Percentiles rank a stretch among this genome's conserved stretches.
Conservation (phyloP, 2,888 invertebrate genomes). For the Amphipyra berbera region DNA sequence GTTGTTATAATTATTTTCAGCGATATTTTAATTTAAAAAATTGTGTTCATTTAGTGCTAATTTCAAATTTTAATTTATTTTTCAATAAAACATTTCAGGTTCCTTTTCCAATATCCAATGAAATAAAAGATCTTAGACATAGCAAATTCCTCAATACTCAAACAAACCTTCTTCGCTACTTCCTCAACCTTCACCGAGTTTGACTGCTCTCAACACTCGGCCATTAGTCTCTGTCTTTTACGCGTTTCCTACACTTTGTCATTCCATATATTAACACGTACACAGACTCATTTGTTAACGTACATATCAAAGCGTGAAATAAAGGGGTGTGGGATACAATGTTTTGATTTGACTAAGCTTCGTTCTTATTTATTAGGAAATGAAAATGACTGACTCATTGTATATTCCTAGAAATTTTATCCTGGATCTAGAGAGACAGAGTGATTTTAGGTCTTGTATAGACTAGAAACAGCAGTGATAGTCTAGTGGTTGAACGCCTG, state of each 20-base stretch:
- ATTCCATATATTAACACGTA: conserved; percentile 59
- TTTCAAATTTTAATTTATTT: too few relatives aligned
- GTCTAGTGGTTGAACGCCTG: too few relatives aligned
- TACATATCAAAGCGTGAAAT: conserved; percentile 56
- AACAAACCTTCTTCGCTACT: conserved; percentile 20
- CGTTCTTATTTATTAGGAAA: neutral
- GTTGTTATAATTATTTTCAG: too few relatives aligned
- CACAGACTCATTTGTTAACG: conserved; percentile 50
- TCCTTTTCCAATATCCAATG: too few relatives aligned
- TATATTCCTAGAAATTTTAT: too few relatives aligned
- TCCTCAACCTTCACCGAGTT: conserved; percentile 26
- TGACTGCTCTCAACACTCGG: conserved; percentile 32
- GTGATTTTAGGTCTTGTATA: too few relatives aligned
- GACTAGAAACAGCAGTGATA: too few relatives aligned
- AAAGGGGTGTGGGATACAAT: conserved; percentile 28
- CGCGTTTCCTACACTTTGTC: conserved; percentile 55
- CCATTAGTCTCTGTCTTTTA: conserved; percentile 57
- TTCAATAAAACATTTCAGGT: too few relatives aligned
- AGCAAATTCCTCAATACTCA: conserved; percentile 5
- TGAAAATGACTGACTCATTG: neutral
- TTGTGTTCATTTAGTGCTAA: too few relatives aligned
- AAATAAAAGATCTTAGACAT: neutral
- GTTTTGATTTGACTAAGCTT: conserved; percentile 19
- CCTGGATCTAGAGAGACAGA: too few relatives aligned
- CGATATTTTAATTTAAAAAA: too few relatives aligned